A percentile compares a stretch with the other conserved stretches of the same genome.
Evolutionary conservation across 2,888 invertebrate genomes (phyloP).

Genomic region (Drosophila affinis): DNA sequence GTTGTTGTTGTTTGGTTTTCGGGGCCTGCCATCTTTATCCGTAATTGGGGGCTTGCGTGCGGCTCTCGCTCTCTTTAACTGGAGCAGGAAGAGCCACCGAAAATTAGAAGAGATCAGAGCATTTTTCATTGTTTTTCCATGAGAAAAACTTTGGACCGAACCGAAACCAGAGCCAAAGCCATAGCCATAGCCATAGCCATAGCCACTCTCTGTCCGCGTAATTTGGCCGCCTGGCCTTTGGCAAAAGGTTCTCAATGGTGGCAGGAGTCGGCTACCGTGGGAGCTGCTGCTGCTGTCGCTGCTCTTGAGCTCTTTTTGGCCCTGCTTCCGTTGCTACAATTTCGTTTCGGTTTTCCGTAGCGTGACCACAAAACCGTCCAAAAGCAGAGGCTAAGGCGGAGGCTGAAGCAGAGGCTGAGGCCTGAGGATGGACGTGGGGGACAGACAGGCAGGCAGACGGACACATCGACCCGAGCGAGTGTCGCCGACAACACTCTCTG

Average conservation of each 20-base stretch:
- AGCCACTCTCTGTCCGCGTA: conserved; percentile 45
- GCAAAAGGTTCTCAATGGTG: conserved; percentile 59
- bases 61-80: conserved; percentile 59
- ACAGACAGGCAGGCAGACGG: conserved; percentile 11
- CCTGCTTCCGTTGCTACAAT: conserved; percentile 72
- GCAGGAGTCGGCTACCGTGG: conserved; percentile 74
- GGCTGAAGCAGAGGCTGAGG: conserved; percentile 6
- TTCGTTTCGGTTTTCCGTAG: conserved; percentile 63
- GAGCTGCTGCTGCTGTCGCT: conserved; percentile 57
- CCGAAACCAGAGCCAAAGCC: background rate
- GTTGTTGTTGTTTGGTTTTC: too few relatives aligned
- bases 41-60: conserved; percentile 67
- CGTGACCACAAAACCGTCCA: conserved; percentile 72
- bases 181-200: background rate
- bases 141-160: conserved; percentile 49
- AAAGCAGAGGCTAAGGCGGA: conserved; percentile 15
- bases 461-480: conserved; percentile 36
- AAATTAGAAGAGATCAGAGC: conserved; percentile 40
- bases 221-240: conserved; percentile 71
- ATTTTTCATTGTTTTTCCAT: conserved; percentile 61
- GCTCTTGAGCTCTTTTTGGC: conserved; percentile 15
- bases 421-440: conserved; percentile 3
- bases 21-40: background rate
- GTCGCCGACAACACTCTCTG: conserved; percentile 71
- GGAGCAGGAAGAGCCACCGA: conserved; percentile 72